Evolutionary conservation across 2,888 invertebrate species (phyloP).

Genomic region (Perdita meconis): DNA sequence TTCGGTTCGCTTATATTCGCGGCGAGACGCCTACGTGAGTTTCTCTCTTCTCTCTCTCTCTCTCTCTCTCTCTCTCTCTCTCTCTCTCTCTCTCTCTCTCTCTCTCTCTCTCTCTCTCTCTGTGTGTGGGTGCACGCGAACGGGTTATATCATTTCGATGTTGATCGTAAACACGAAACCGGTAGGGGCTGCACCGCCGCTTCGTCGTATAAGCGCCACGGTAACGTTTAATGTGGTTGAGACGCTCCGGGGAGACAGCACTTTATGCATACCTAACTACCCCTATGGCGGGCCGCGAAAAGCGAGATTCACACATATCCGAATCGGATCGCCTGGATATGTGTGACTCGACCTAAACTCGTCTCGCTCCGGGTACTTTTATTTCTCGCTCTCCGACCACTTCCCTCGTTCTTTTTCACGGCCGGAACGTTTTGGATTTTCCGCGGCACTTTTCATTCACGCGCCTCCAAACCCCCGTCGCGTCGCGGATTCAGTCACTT

Average conservation of each 20-base stretch:
- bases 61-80: too few relatives aligned
- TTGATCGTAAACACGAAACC: conserved; percentile 61
- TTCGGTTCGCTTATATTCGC: not conserved
- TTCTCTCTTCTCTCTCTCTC: too few relatives aligned
- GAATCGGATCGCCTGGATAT: too few relatives aligned
- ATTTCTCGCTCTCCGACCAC: conserved; percentile 13
- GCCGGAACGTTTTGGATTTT: not conserved
- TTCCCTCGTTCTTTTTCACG: conserved; percentile 11
- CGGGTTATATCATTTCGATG: conserved; percentile 65
- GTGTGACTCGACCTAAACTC: too few relatives aligned
- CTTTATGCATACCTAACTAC: conserved; percentile 67
- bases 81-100: too few relatives aligned
- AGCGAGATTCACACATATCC: too few relatives aligned
- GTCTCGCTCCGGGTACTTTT: conserved; percentile 4
- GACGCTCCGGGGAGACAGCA: conserved; percentile 67
- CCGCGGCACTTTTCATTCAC: not conserved
- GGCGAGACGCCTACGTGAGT: not conserved
- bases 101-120: too few relatives aligned
- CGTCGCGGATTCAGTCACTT: not conserved
- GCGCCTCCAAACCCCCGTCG: not conserved
- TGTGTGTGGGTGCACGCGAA: conserved; percentile 13
- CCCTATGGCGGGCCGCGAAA: conserved; percentile 18
- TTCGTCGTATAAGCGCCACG: conserved; percentile 57
- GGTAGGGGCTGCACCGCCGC: conserved; percentile 23
- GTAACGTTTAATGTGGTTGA: conserved; percentile 71